These are phyloP conservation scores for Gallinago jamesoni DNA, from an alignment of 2,113 vertebrate genomes.

Conservation along the genomic window DNA sequence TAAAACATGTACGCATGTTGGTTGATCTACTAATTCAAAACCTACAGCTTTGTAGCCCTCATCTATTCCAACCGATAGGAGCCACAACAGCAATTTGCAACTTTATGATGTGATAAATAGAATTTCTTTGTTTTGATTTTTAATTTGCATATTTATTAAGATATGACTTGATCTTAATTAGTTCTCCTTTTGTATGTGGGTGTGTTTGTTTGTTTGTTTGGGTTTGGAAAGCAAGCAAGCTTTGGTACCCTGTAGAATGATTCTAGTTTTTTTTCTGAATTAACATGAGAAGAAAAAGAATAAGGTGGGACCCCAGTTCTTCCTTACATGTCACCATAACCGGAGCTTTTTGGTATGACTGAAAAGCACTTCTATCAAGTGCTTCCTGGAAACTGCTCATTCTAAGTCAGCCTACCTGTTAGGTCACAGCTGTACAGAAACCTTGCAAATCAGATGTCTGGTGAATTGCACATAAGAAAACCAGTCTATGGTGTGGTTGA, in stretches of 20 bases:
- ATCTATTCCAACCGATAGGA: constrained; percentile 33
- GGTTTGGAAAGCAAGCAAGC: constrained; percentile 42
- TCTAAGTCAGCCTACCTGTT: not conserved
- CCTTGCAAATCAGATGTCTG: not conserved
- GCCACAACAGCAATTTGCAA: constrained; percentile 71
- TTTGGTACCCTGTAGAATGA: constrained; percentile 29
- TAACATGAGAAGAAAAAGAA: not conserved
- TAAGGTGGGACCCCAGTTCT: not conserved
- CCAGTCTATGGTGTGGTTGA: not conserved
- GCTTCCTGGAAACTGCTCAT: not conserved
- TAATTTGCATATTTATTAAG: constrained; percentile 81
- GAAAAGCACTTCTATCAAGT: not conserved
- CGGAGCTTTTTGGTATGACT: not conserved
- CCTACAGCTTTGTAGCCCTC: not conserved
- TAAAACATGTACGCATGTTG: not conserved
- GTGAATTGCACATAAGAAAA: not conserved
- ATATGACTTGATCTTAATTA: constrained; percentile 79
- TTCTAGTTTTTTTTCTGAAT: constrained; percentile 13
- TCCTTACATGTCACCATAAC: not conserved
- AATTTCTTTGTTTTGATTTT: constrained; percentile 79
- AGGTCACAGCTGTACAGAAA: constrained; percentile 21
- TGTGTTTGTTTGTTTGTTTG: constrained; percentile 40
- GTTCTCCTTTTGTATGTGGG: constrained; percentile 60
- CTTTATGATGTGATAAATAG: constrained; percentile 79
- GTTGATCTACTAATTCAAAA: constrained; percentile 25